Conservation (phyloP, 2,888 invertebrate genomes). For the Meganola albula region DNA sequence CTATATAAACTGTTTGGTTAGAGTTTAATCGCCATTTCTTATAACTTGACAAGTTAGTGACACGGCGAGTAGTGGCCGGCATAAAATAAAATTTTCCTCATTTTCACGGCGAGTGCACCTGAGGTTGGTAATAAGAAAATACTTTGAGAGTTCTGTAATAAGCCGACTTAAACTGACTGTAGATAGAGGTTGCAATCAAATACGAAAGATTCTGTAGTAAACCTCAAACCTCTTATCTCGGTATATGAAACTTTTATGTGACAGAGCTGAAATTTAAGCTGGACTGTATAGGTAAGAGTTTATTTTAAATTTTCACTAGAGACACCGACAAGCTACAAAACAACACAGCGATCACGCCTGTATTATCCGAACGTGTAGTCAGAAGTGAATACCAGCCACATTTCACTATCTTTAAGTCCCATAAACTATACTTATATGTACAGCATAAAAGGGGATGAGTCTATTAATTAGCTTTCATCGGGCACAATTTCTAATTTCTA, state of each 20-base stretch:
- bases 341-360: no score
- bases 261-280: no score
- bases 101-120: constrained; percentile 45
- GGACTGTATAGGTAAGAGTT: no score
- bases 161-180: constrained; percentile 48
- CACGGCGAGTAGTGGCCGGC: constrained; percentile 25
- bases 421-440: no score
- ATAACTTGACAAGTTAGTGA: constrained; percentile 18
- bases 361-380: no score
- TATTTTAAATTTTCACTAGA: no score
- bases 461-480: no score
- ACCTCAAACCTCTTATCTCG: constrained; percentile 34
- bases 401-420: no score
- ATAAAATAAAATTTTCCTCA: constrained; percentile 43
- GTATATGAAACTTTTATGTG: constrained; percentile 23
- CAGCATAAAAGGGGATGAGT: no score
- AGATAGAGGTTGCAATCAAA: constrained; percentile 41
- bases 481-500: no score
- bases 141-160: constrained; percentile 49
- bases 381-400: no score
- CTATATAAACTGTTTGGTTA: constrained; percentile 4
- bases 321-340: no score
- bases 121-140: constrained; percentile 43
- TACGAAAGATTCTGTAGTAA: constrained; percentile 28
- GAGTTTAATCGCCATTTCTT: constrained; percentile 9